Conservation (phyloP, 2,797 vertebrate genomes). For the Poeciliopsis turneri region DNA sequence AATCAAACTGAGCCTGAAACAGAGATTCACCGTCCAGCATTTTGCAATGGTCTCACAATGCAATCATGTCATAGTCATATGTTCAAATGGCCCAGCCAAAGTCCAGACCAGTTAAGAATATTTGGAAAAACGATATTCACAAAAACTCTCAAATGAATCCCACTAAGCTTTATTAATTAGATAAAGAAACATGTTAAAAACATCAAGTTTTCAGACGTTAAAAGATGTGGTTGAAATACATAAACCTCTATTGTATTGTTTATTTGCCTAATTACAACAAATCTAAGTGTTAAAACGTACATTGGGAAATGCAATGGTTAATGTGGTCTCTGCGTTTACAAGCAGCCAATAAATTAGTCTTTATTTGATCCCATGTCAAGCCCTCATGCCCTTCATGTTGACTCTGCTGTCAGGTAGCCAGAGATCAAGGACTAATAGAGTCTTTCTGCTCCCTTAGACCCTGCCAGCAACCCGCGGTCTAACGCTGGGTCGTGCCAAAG, state of each 20-base stretch:
- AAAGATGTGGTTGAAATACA: neutral
- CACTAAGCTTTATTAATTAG: neutral
- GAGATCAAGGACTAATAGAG: slow-evolving; percentile 78
- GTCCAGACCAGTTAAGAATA: neutral
- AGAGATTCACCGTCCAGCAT: neutral
- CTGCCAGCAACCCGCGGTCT: slow-evolving; percentile 68
- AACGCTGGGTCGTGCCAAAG: slow-evolving; percentile 65
- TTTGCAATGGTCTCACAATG: neutral
- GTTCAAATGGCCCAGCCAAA: neutral
- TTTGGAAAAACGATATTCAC: neutral
- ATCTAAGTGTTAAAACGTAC: slow-evolving; percentile 48
- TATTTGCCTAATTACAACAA: slow-evolving; percentile 14
- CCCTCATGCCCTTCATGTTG: slow-evolving; percentile 73
- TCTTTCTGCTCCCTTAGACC: slow-evolving; percentile 68
- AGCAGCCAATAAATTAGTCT: slow-evolving; percentile 75
- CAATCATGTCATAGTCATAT: neutral
- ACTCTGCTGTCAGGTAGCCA: slow-evolving; percentile 74
- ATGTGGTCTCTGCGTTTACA: slow-evolving; percentile 57
- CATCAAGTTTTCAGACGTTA: too few relatives aligned
- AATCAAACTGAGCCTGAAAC: neutral
- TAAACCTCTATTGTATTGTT: neutral
- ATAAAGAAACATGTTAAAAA: neutral
- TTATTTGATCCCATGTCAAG: slow-evolving; percentile 76
- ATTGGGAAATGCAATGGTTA: slow-evolving; percentile 47
- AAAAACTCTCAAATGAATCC: neutral